These are phyloP conservation scores for Eilema depressum DNA, from an alignment of 2,888 invertebrate genomes.

Conservation along the genomic window DNA sequence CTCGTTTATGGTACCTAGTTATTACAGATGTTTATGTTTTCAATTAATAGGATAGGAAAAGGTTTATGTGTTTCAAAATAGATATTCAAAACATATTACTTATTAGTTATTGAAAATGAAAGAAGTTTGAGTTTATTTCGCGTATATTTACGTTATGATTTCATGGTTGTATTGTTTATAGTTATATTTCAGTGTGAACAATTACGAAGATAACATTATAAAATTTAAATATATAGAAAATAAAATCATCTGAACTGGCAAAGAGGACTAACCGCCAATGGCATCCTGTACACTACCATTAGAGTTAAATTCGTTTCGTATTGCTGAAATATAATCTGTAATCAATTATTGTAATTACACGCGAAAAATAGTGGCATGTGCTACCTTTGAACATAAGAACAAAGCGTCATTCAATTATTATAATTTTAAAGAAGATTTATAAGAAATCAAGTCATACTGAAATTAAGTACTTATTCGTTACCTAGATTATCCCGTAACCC, in stretches of 20 bases:
- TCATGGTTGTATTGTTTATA: background rate
- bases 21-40: slow-evolving; percentile 18
- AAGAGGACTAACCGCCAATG: too few relatives aligned
- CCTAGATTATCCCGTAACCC: too few relatives aligned
- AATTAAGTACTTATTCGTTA: too few relatives aligned
- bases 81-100: slow-evolving; percentile 16
- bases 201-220: background rate
- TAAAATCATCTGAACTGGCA: background rate
- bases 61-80: slow-evolving; percentile 12
- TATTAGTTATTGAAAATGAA: slow-evolving; percentile 18
- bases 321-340: too few relatives aligned
- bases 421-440: too few relatives aligned
- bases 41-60: slow-evolving; percentile 10
- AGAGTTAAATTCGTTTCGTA: too few relatives aligned
- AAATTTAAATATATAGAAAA: background rate
- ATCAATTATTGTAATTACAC: too few relatives aligned
- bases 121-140: background rate
- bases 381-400: too few relatives aligned
- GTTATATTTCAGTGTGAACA: background rate
- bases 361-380: too few relatives aligned
- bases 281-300: background rate
- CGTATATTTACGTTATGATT: background rate
- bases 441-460: too few relatives aligned
- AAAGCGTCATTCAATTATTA: too few relatives aligned
- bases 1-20: slow-evolving; percentile 1